Base-by-base conservation (phyloP, 2,113 vertebrate genomes). In the Tachuris rubrigastra region DNA sequence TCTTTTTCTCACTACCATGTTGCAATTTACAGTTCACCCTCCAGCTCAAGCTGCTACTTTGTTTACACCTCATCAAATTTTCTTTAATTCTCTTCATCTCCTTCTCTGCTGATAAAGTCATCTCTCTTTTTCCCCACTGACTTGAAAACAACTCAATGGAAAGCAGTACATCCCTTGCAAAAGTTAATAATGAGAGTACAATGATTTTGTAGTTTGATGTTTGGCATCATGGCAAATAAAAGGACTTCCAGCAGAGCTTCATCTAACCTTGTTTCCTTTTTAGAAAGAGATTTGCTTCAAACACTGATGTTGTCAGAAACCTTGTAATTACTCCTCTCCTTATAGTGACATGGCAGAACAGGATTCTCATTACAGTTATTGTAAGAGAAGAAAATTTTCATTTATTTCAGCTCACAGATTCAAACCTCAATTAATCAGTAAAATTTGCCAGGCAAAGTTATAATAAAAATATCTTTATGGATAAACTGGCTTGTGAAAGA, bases 11-110 rank as follows among this genome's bases (percentile, higher is more conserved):
- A 50, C 42, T n/a, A 46, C 16, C 52, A 7, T 59, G 58, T 79
- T 90, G 35, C 25, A 85, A 93, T 62, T 91, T 87, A 47, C 39
- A 93, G 59, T n/a, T 91, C 91, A 85, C n/a, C 47, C 85, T 91
- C 46, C 27, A 74, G 71, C 55, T 95, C 75, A 93, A 78, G 42
- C 30, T 91, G 63, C 72, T 88, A 39, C 10, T 88, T 88, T 90
- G 67, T 80, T 95, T 95, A 86, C 25, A 88, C 6, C 47, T 90
- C 82, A 91, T 83, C 63, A 87, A 55, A 39, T 93, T 71, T 73
- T 78, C 39, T 95, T 91, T 89, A 76, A 62, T 81, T 93, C 37
- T 88, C n/a, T 85, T 93, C 19, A 65, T 87, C 60, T 93, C 31
- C 10, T 90, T 71, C 73, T 79, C 85, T 47, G 33, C 5, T 90